Conservation (phyloP, 1,140 invertebrate species). For the Hylaeus volcanicus region DNA sequence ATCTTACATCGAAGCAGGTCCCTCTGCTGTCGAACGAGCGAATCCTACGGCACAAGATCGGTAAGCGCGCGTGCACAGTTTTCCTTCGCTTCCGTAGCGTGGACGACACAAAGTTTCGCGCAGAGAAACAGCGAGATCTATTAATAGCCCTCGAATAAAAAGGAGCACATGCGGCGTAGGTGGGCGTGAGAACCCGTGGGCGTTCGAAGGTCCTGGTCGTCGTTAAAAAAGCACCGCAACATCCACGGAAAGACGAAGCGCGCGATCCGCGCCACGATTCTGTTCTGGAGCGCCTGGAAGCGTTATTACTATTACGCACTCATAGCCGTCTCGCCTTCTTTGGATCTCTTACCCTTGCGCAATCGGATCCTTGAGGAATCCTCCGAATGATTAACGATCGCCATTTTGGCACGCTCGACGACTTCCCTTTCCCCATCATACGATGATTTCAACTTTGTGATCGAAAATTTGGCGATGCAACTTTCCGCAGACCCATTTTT, state of each 20-base stretch:
- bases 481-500: too few relatives aligned
- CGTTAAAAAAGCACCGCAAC: conserved; percentile 46
- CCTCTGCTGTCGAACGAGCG: too few relatives aligned
- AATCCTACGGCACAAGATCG: too few relatives aligned
- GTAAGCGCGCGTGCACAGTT: background rate
- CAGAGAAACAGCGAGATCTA: background rate
- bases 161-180: conserved; percentile 13
- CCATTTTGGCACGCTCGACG: conserved; percentile 13
- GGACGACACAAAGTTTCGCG: background rate
- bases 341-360: conserved; percentile 25
- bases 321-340: conserved; percentile 21
- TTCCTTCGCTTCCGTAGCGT: background rate
- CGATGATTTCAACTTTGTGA: background rate
- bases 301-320: background rate
- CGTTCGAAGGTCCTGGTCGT: conserved; percentile 34
- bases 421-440: background rate
- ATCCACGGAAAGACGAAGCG: conserved; percentile 1
- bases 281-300: conserved; percentile 5
- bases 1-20: too few relatives aligned
- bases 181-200: conserved; percentile 52
- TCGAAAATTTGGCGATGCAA: background rate
- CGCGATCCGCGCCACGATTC: conserved; percentile 9
- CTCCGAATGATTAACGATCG: conserved; percentile 35
- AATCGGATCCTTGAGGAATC: conserved; percentile 26
- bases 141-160: conserved; percentile 37